These are phyloP conservation scores for Chalcis sispes DNA, from an alignment of 2,888 invertebrate species.

Conservation along the genomic window DNA sequence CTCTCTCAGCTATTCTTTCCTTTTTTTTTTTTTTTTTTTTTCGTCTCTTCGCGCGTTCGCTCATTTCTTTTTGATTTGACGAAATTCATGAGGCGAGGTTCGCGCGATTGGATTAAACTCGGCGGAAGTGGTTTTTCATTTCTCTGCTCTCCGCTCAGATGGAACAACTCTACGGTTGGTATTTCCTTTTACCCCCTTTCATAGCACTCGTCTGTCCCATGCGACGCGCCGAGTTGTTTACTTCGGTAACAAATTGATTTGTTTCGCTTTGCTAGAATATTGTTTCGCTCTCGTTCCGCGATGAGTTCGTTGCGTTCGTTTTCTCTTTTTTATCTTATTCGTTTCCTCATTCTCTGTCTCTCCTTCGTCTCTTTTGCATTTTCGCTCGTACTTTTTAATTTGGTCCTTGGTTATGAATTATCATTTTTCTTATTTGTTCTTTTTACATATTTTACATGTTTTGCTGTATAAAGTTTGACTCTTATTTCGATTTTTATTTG, in stretches of 20 bases:
- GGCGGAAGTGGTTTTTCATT: slow-evolving; percentile 57
- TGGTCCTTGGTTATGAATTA: not conserved
- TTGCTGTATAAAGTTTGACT: too few relatives aligned
- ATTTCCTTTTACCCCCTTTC: not conserved
- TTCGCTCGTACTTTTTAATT: not conserved
- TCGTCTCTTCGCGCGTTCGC: not conserved
- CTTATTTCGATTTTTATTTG: too few relatives aligned
- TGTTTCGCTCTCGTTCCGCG: slow-evolving; percentile 27
- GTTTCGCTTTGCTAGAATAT: slow-evolving; percentile 36
- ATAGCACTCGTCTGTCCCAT: not conserved
- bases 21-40: too few relatives aligned
- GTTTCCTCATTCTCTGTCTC: too few relatives aligned
- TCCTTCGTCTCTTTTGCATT: not conserved
- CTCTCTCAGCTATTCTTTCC: too few relatives aligned
- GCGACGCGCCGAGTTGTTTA: slow-evolving; percentile 44
- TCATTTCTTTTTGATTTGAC: slow-evolving; percentile 56
- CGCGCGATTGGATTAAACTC: slow-evolving; percentile 56
- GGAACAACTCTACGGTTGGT: slow-evolving; percentile 14
- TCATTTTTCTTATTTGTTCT: not conserved
- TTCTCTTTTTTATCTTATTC: not conserved
- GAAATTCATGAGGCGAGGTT: slow-evolving; percentile 51
- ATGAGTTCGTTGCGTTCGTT: not conserved
- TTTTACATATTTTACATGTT: too few relatives aligned
- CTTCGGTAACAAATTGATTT: slow-evolving; percentile 53
- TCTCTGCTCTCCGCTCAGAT: slow-evolving; percentile 50